phyloP scores from a whole-genome alignment of 2,888 invertebrate species.

The Endotricha flammealis region DNA sequence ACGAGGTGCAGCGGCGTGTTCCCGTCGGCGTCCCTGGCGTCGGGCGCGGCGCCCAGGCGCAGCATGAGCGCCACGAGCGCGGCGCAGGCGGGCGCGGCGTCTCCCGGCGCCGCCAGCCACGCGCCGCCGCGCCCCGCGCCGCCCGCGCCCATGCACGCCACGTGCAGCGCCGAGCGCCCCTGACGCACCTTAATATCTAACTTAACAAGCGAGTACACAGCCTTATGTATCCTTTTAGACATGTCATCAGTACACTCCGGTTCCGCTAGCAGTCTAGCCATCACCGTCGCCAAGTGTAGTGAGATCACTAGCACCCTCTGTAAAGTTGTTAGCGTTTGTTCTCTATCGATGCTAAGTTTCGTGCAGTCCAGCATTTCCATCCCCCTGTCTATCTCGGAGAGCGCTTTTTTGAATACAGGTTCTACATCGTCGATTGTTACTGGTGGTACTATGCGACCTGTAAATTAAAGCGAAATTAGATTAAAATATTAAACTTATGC shows the following conservation, averaged over 20 bases:
- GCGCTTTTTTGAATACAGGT: slow-evolving; percentile 88
- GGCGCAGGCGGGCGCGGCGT: slow-evolving; percentile 22
- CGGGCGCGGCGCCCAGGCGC: slow-evolving; percentile 81
- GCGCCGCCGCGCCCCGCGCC: slow-evolving; percentile 39
- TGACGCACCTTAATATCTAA: slow-evolving; percentile 82
- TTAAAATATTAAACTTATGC: no score
- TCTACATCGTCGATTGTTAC: slow-evolving; percentile 90
- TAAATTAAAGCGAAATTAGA: no score
- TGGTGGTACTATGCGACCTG: slow-evolving; percentile 85
- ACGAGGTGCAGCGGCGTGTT: slow-evolving; percentile 94
- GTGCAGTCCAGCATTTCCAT: slow-evolving; percentile 77
- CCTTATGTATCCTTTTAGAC: slow-evolving; percentile 80
- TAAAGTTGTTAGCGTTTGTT: slow-evolving; percentile 83
- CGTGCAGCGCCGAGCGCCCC: slow-evolving; percentile 86
- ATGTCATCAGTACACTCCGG: slow-evolving; percentile 70
- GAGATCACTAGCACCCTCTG: slow-evolving; percentile 92
- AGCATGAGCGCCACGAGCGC: slow-evolving; percentile 80
- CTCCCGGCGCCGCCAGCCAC: slow-evolving; percentile 26
- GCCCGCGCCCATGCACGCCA: slow-evolving; percentile 86
- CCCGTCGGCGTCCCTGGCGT: slow-evolving; percentile 87
- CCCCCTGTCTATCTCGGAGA: slow-evolving; percentile 85
- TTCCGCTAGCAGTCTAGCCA: slow-evolving; percentile 82
- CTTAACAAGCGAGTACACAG: slow-evolving; percentile 87
- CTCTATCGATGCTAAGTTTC: slow-evolving; percentile 81
- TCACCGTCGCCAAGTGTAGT: slow-evolving; percentile 88